These are phyloP conservation scores for Poecilus cupreus DNA, from an alignment of 2,888 invertebrate genomes.

Conservation along the genomic window DNA sequence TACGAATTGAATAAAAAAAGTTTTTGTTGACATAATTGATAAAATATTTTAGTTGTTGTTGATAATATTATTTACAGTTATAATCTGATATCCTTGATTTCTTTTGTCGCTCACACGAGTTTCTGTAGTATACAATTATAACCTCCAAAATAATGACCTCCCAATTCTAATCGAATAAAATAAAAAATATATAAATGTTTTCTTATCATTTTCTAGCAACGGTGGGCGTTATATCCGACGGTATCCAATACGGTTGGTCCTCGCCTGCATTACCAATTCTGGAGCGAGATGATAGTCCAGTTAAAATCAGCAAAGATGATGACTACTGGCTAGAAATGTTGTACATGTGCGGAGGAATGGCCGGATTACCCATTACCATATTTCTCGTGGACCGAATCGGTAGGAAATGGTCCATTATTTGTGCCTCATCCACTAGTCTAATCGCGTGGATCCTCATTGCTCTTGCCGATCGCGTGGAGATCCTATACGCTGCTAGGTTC, in stretches of 20 bases:
- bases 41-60: too few species aligned
- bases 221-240: constrained; percentile 70
- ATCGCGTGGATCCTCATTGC: constrained; percentile 70
- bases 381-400: constrained; percentile 69
- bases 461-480: constrained; percentile 66
- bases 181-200: not conserved
- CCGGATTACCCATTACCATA: constrained; percentile 67
- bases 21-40: too few species aligned
- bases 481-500: constrained; percentile 69
- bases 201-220: constrained; percentile 66
- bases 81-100: too few species aligned
- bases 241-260: constrained; percentile 72
- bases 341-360: constrained; percentile 67
- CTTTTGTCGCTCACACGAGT: too few species aligned
- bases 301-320: constrained; percentile 65
- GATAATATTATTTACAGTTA: too few species aligned
- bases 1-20: too few species aligned
- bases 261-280: constrained; percentile 69
- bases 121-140: too few species aligned
- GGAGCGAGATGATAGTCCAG: constrained; percentile 65
- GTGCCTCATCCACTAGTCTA: constrained; percentile 68
- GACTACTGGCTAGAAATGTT: constrained; percentile 67
- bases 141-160: too few species aligned
- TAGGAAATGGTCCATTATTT: constrained; percentile 68
- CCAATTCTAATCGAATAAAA: too few species aligned